Base-by-base conservation (phyloP, 2,888 invertebrate genomes). In the Scaptomyza reducta region DNA sequence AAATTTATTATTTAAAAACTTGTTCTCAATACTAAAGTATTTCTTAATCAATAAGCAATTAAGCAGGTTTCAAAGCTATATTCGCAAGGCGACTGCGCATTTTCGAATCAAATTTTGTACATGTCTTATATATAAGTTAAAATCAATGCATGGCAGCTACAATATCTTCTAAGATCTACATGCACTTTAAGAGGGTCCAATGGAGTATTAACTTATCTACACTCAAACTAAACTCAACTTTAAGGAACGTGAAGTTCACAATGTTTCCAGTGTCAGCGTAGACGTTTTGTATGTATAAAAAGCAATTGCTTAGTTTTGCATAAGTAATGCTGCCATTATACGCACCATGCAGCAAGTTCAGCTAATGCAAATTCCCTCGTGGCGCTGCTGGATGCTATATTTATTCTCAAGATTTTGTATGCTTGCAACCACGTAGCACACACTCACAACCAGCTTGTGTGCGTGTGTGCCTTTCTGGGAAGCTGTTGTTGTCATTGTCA, bases 401-500 rank as follows among this genome's bases (percentile, higher is more conserved):
- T 87, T 84, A 84, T 81, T 81, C 78, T 77, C 58, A 54, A 70
- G 85, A 78, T 87, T 82, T 82, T 70, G 84, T 70, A 60, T 74
- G 64, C 69, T 83, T 80, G 69, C 65, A 62, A 56, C 67, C 76
- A 66, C 63, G 45, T 56, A 14, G 42, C 56, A 47, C 22, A 22
- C 22, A 22, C 22, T 22, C 22, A 3, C 22, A 4, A 6, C n/a
- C 6, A 13, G n/a, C 35, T 13, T n/a, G 13, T 22, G 44, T 42
- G 7, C 6, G 31, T 56, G 51, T 50, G 38, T 47, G 59, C 61
- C 61, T 67, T 73, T 73, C 69, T 64, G 81, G 59, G 56, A n/a
- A 64, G 46, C 60, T 63, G 73, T 53, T 84, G 82, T 71, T 79
- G 79, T 65, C 88, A 79, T 88, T 88, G 83, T 88, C 88, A 88